phyloP scores from a whole-genome alignment of 2,888 invertebrate species.

The Panzeria rudis region DNA sequence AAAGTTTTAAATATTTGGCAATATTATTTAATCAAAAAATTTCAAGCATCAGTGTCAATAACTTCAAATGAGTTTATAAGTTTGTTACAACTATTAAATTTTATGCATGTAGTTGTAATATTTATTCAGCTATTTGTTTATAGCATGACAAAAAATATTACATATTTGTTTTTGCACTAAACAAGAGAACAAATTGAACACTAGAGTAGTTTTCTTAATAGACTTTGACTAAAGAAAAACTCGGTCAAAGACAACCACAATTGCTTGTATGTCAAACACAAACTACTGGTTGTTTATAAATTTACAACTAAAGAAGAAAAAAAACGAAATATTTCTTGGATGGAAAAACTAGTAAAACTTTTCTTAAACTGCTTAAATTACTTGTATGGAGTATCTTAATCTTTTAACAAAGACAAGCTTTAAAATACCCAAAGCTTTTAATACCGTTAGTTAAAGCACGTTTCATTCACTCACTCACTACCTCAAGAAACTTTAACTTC shows the following conservation, averaged over 20 bases:
- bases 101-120: background rate
- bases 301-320: background rate
- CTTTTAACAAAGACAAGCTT: background rate
- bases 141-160: background rate
- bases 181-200: background rate
- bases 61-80: slow-evolving; percentile 46
- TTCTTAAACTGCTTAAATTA: background rate
- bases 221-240: slow-evolving; percentile 56
- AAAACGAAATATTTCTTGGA: background rate
- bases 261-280: slow-evolving; percentile 12
- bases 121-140: slow-evolving; percentile 9
- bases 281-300: background rate
- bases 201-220: slow-evolving; percentile 32
- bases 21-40: slow-evolving; percentile 4
- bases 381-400: background rate
- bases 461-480: background rate
- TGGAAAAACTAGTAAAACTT: slow-evolving; percentile 2
- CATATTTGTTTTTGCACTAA: background rate
- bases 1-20: background rate
- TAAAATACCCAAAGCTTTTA: slow-evolving; percentile 44
- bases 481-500: background rate
- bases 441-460: slow-evolving; percentile 44
- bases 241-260: slow-evolving; percentile 71
- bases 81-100: background rate
- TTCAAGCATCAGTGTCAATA: slow-evolving; percentile 69